Percentiles rank a stretch among this genome's conserved stretches.
Conservation (phyloP, 2,888 invertebrate genomes). For the Cybosia mesomella region DNA sequence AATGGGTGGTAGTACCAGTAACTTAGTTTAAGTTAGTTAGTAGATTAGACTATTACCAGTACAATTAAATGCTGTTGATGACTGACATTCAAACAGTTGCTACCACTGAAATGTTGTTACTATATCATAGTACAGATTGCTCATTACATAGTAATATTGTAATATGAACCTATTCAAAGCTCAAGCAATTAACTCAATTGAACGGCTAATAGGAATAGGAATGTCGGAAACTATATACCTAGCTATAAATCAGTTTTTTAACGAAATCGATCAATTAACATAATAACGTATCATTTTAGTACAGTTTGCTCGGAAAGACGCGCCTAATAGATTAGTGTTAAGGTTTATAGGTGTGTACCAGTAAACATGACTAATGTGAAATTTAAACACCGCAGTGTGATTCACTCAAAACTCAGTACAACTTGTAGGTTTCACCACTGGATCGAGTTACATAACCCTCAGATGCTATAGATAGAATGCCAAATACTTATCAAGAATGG, state of each 20-base stretch:
- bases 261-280: background rate
- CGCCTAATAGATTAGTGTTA: conserved; percentile 13
- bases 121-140: background rate
- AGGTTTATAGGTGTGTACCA: background rate
- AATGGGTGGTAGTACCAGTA: too few species aligned
- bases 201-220: background rate
- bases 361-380: background rate
- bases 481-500: too few species aligned
- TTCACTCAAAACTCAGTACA: background rate
- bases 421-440: too few species aligned
- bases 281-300: background rate
- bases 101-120: background rate
- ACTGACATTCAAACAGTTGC: too few species aligned
- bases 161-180: background rate
- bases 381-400: background rate
- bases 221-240: background rate
- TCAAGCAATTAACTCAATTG: background rate
- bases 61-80: background rate
- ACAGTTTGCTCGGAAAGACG: conserved; percentile 8
- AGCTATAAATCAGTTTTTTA: background rate
- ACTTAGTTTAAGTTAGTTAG: too few species aligned
- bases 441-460: too few species aligned
- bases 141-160: background rate
- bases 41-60: background rate
- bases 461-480: too few species aligned